Evolutionary conservation across 2,113 vertebrate genomes (phyloP), one percentile per base, ranked within the genome.

Genomic region (Pterophyllum scalare): DNA sequence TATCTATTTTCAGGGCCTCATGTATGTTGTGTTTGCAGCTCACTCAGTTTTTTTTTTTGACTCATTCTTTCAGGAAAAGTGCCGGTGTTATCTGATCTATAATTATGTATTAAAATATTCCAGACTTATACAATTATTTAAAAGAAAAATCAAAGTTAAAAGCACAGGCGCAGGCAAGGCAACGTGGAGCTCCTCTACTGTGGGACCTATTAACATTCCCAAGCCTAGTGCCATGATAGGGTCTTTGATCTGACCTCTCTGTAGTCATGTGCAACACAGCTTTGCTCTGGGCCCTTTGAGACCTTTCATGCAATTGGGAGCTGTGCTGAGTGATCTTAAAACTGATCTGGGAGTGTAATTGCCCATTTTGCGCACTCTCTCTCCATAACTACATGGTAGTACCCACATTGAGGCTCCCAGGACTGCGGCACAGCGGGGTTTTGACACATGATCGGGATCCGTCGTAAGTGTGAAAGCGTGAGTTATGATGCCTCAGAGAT

Each of bases 161-260:
- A 81, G 75, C 35, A 9, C 49, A 67, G 86, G 15, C 57, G 65
- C 74, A 78, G 8, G 40, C 35, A 59, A 38, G 60, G 62, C 85
- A 35, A 26, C 49, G 52, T 35, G 24, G 46, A 79, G 52, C 82
- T 78, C 35, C 83, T 83, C 81, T 62, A 52, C 59, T 26, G 40
- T 76, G 88, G 89, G 89, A 88, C 60, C 79, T 77, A 90, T 93
- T 91, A 93, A 90, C 87, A 90, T 92, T 92, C 91, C 76, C 85
- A 2, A 59, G 64, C 75, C 79, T 40, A 10, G 75, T 81, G 81
- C 89, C 77, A 24, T 15, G 58, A 78, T 78, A 57, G 65, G 80
- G 38, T 77, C 90, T 91, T 94, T 95, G 93, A 93, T 92, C 91
- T 76, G 76, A 59, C 79, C 82, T 87, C 87, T 88, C 84, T 87